Evolutionary conservation across 2,797 vertebrate genomes (phyloP).

Genomic region (Sarcoramphus papa): DNA sequence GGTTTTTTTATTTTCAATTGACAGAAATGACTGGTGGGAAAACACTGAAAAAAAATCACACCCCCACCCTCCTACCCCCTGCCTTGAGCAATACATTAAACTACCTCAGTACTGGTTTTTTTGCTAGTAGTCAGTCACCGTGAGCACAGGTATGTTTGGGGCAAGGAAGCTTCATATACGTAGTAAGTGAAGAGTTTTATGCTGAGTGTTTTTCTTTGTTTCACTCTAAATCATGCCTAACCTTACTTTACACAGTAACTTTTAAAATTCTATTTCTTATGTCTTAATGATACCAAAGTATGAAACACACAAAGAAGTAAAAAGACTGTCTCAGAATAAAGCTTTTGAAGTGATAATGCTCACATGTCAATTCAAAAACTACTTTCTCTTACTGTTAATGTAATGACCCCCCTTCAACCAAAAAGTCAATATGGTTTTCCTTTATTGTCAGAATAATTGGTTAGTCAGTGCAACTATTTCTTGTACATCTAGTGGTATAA

Average conservation of each 20-base stretch:
- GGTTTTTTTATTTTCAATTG: background rate
- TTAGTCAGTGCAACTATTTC: background rate
- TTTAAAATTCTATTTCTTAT: background rate
- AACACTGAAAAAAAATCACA: background rate
- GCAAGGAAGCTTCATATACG: background rate
- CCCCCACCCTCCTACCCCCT: background rate
- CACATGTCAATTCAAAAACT: background rate
- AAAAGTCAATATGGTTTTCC: background rate
- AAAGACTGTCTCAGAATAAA: background rate
- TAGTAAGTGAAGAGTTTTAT: background rate
- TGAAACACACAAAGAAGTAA: background rate
- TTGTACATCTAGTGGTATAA: background rate
- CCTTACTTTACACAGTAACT: background rate
- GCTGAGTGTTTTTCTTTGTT: background rate
- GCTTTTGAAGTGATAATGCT: background rate
- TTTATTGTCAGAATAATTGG: background rate
- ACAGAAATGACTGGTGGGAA: background rate
- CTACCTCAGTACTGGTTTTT: accelerated
- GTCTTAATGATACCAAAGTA: background rate
- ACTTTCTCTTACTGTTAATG: background rate
- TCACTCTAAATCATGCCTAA: background rate
- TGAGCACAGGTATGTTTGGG: background rate
- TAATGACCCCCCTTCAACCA: background rate
- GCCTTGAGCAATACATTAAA: background rate
- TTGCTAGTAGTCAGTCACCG: background rate